Percentiles rank a stretch among this genome's conserved stretches.
phyloP scores from a whole-genome alignment of 2,888 invertebrate genomes.

The Athripsodes cinereus region DNA sequence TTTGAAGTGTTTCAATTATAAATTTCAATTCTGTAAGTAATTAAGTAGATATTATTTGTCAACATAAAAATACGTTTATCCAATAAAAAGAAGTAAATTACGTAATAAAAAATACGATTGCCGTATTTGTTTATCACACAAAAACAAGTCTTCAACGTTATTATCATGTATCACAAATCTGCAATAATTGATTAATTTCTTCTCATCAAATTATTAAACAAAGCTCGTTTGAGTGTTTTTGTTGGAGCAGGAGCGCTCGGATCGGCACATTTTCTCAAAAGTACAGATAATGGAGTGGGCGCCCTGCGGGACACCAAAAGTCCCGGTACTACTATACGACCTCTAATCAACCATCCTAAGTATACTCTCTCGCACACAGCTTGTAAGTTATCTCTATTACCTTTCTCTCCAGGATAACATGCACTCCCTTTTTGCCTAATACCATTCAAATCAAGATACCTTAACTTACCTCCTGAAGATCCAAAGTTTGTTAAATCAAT shows the following conservation, averaged over 20 bases:
- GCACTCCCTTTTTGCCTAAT: constrained; percentile 53
- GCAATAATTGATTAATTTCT: not conserved
- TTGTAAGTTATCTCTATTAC: constrained; percentile 42
- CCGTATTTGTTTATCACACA: too few relatives aligned
- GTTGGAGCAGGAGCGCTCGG: constrained; percentile 47
- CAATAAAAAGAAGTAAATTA: too few relatives aligned
- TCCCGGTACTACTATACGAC: constrained; percentile 55
- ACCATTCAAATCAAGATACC: constrained; percentile 58
- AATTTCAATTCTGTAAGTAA: too few relatives aligned
- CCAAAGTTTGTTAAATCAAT: constrained; percentile 64
- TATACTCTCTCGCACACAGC: constrained; percentile 61
- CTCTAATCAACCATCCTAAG: constrained; percentile 57
- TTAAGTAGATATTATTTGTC: too few relatives aligned
- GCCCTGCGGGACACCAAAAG: constrained; percentile 54
- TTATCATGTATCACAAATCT: too few relatives aligned
- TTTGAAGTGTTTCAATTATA: too few relatives aligned
- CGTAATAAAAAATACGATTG: too few relatives aligned
- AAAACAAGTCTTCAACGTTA: too few relatives aligned
- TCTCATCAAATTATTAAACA: constrained; percentile 43
- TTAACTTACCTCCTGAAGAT: constrained; percentile 47
- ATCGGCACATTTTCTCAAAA: constrained; percentile 55
- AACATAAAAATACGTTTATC: too few relatives aligned
- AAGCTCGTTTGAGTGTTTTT: constrained; percentile 42
- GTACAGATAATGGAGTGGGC: constrained; percentile 50
- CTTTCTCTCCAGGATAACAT: constrained; percentile 41